Evolutionary conservation across 1,140 invertebrate species (phyloP).

Genomic region (Streblospio benedicti): DNA sequence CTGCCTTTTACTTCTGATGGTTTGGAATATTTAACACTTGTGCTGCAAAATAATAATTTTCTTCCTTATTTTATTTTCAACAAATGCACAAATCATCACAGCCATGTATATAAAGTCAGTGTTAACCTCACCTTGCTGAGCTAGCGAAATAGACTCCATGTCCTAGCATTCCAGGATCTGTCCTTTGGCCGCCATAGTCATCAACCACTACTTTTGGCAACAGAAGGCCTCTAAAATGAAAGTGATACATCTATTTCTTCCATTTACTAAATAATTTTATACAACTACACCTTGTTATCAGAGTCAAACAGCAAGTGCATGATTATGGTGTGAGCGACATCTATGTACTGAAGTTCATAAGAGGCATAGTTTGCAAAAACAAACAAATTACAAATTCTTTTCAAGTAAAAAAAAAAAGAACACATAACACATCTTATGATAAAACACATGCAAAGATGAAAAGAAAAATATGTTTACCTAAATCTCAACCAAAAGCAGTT

Average conservation of each 20-base stretch:
- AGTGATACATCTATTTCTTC: neutral
- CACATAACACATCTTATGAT: too few species aligned
- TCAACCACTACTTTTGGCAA: conserved; percentile 42
- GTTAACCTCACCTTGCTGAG: conserved; percentile 25
- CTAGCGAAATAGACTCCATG: conserved; percentile 45
- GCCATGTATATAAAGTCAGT: neutral
- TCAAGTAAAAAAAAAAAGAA: neutral
- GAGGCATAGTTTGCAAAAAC: neutral
- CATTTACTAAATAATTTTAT: neutral
- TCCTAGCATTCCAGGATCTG: conserved; percentile 41
- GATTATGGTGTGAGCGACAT: neutral
- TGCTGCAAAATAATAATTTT: conserved; percentile 24
- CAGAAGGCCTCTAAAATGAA: conserved; percentile 35
- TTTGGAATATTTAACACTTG: conserved; percentile 34
- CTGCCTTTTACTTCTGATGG: conserved; percentile 31
- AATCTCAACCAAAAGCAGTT: neutral
- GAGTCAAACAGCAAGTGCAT: neutral
- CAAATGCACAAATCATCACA: neutral
- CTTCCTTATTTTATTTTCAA: neutral
- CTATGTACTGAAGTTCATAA: neutral
- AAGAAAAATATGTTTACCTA: neutral
- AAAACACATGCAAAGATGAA: too few species aligned
- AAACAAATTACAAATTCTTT: neutral
- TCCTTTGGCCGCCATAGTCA: conserved; percentile 34
- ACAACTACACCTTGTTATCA: neutral